phyloP scores from a whole-genome alignment of 1,140 invertebrate species.

The Sitodiplosis mosellana region DNA sequence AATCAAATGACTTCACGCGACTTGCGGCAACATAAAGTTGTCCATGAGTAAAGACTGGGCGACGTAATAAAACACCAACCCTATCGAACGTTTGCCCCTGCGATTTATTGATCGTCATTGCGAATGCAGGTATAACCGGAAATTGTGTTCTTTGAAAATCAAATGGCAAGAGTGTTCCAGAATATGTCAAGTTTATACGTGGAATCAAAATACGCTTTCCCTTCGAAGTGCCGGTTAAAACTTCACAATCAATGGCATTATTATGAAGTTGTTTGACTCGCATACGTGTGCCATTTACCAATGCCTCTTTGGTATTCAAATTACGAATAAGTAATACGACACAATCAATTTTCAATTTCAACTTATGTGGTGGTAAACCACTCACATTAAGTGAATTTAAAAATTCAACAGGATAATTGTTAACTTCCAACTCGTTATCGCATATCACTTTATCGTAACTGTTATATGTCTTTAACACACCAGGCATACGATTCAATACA shows the following conservation, averaged over 20 bases:
- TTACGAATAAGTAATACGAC: background rate
- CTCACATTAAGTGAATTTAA: background rate
- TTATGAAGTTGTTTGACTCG: background rate
- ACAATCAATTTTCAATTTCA: background rate
- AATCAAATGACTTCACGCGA: background rate
- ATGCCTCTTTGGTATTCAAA: background rate
- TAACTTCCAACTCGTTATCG: background rate
- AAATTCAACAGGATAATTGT: background rate
- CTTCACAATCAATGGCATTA: background rate
- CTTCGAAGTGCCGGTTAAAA: background rate
- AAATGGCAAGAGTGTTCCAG: constrained; percentile 13
- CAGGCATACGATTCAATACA: background rate
- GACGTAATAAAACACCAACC: background rate
- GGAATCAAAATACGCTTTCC: background rate
- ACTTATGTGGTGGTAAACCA: background rate
- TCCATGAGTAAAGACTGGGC: constrained; percentile 1
- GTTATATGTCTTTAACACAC: background rate
- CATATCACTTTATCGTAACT: background rate
- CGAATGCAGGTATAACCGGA: constrained; percentile 27
- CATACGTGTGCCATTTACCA: background rate
- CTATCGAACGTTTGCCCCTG: too few relatives aligned
- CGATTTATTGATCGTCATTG: constrained; percentile 29
- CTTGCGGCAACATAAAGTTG: background rate
- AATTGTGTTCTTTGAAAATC: too few relatives aligned
- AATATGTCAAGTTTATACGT: constrained; percentile 3